A percentile compares a stretch with the other conserved stretches of the same genome.
phyloP scores from a whole-genome alignment of 2,797 vertebrate species.

The Chloroceryle amazona region DNA sequence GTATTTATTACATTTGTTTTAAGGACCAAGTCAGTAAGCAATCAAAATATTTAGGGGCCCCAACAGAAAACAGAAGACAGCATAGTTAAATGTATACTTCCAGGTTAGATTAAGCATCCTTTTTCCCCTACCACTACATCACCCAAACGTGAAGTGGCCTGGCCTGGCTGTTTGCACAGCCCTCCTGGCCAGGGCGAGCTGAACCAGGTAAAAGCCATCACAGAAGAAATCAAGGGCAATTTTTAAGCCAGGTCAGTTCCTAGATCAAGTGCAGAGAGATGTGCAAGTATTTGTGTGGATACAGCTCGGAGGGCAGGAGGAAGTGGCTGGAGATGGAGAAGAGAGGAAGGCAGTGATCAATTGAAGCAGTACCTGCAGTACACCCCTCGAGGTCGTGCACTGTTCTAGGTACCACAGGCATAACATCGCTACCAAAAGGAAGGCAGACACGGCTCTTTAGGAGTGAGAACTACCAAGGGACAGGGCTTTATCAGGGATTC shows the following conservation, averaged over 20 bases:
- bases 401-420: not conserved
- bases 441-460: not conserved
- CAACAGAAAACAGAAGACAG: not conserved
- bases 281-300: rapidly evolving
- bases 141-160: not conserved
- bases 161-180: not conserved
- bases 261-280: not conserved
- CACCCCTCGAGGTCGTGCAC: not conserved
- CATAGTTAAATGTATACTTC: not conserved
- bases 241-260: not conserved
- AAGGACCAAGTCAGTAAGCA: not conserved
- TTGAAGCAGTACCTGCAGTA: not conserved
- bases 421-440: not conserved
- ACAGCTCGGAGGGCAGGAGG: not conserved
- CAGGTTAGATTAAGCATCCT: not conserved
- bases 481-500: not conserved
- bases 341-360: not conserved
- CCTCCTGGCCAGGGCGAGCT: not conserved
- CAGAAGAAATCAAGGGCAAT: not conserved
- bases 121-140: not conserved
- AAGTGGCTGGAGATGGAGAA: not conserved
- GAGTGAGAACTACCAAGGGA: not conserved
- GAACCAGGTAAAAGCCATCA: not conserved
- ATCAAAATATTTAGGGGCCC: not conserved
- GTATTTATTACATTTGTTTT: not conserved